Base-by-base conservation (phyloP, 2,888 invertebrate genomes). In the Prosapia bicincta region DNA sequence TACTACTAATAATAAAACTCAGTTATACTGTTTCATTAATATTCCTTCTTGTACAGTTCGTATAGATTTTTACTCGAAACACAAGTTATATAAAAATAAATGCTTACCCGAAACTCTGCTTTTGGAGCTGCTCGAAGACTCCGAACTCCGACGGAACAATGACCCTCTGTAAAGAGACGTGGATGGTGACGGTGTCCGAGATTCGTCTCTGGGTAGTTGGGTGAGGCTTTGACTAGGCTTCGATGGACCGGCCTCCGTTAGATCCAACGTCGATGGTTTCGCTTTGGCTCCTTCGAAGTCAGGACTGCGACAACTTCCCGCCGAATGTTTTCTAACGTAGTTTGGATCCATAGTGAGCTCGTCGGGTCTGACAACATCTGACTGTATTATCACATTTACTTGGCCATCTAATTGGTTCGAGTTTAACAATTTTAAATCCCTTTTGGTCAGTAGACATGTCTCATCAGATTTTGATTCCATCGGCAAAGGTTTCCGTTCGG, bases 101-200 rank as follows among this genome's bases (percentile, higher is more conserved):
- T 32, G n/a, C n/a, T 77, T 78, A 80, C 80, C 79, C 13, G 81
- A 79, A 72, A 79, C 79, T 43, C 80, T 79, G 28, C 76, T 80
- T 76, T 79, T 80, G 72, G 79, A 78, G 75, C 79, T 80, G 70
- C 90, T 91, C 24, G 88, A 87, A 76, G 89, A 88, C 24, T 88
- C 88, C 81, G 90, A 92, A 80, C 90, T 90, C 79, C 92, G 91
- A 83, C 92, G 91, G 82, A 95, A 95, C 66, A 95, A 85, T 3
- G 93, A 93, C 76, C 93, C 91, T 54, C 94, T 88, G 0, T 94
- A 93, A 0, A 90, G 87, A 0, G 89, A 88, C 0, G 89, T 89
- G 0, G 89, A 87, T 0, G 94, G 93, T 0, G 94, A 94, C 0
- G 94, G 93, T 10, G 88, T 88, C 76, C 85, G 82, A 3, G 85